Conservation (phyloP, 2,113 vertebrate genomes). For the Synodontis membranacea region DNA sequence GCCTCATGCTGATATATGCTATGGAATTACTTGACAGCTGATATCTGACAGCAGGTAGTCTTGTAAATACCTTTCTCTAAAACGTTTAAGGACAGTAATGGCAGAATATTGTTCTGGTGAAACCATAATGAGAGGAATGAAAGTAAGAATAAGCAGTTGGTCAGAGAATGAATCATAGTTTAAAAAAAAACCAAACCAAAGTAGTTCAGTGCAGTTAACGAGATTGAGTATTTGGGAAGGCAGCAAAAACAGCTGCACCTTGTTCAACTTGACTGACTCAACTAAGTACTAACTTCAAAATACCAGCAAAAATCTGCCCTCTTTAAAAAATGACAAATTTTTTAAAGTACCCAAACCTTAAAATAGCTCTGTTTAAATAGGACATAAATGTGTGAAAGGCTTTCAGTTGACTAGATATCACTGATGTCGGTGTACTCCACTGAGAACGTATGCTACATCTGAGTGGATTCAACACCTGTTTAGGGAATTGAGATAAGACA, state of each 20-base stretch:
- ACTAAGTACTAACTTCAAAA: neutral
- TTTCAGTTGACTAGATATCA: neutral
- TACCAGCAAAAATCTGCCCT: neutral
- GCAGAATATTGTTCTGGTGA: slow-evolving; percentile 1
- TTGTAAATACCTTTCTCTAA: slow-evolving; percentile 1
- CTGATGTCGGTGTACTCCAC: neutral
- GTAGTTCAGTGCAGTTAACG: neutral
- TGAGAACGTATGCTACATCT: neutral
- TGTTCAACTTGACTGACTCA: neutral
- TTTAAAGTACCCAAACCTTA: neutral
- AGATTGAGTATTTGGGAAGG: neutral
- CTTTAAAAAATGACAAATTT: neutral
- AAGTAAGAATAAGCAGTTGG: slow-evolving; percentile 1
- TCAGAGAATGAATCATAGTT: neutral
- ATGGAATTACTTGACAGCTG: slow-evolving; percentile 13
- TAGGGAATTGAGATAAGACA: neutral
- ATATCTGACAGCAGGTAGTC: slow-evolving; percentile 1
- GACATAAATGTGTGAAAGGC: neutral
- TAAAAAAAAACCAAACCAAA: neutral
- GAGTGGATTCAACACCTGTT: neutral
- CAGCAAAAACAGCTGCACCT: neutral
- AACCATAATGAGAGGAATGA: neutral
- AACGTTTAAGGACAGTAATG: neutral
- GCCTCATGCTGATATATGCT: neutral
- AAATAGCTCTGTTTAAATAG: neutral